Evolutionary conservation across 1,140 invertebrate genomes (phyloP).

Genomic region (Aleiodes sp.): DNA sequence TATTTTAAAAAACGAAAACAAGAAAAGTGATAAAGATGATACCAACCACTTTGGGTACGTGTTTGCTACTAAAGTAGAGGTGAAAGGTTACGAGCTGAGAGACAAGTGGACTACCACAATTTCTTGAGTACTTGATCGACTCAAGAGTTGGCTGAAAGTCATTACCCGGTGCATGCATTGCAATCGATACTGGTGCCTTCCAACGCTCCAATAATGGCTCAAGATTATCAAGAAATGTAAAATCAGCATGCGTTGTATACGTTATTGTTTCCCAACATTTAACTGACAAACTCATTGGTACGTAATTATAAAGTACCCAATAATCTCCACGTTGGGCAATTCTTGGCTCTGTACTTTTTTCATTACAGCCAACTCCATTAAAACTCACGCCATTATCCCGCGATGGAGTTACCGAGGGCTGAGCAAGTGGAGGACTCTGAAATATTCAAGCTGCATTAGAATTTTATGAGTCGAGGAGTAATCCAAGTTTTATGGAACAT

Average conservation of each 20-base stretch:
- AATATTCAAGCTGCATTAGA: background rate
- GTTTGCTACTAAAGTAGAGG: conserved; percentile 85
- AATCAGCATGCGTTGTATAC: conserved; percentile 92
- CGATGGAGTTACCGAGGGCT: background rate
- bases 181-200: conserved; percentile 76
- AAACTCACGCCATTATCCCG: no score
- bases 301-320: conserved; percentile 91
- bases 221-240: conserved; percentile 90
- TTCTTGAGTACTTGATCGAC: conserved; percentile 70
- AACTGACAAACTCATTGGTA: conserved; percentile 64
- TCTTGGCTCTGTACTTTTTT: conserved; percentile 71
- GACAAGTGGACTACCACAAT: conserved; percentile 72
- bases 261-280: conserved; percentile 87
- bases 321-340: conserved; percentile 85
- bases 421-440: conserved; percentile 8
- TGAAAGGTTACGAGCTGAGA: conserved; percentile 84
- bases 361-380: conserved; percentile 71
- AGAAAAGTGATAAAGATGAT: background rate
- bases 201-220: conserved; percentile 80
- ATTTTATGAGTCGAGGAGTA: background rate
- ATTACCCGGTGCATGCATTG: conserved; percentile 74
- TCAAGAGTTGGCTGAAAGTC: conserved; percentile 70
- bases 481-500: background rate
- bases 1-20: no score
- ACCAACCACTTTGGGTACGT: conserved; percentile 79